Conservation (phyloP, 1,140 invertebrate species). For the Gryllus bimaculatus region DNA sequence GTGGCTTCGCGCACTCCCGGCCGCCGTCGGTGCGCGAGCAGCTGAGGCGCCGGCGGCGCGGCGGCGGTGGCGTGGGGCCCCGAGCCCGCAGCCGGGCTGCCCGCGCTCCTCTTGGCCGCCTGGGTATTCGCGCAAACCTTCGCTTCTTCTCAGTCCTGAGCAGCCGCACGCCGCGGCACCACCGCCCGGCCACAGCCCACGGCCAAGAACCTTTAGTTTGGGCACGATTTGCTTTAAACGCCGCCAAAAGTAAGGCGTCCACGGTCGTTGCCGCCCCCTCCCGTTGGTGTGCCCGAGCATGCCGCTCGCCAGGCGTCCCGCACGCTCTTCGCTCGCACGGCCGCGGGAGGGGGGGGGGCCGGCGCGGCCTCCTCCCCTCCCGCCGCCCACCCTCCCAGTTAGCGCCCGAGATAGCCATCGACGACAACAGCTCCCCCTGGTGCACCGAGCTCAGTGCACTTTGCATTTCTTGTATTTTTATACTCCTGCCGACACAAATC, state of each 20-base stretch:
- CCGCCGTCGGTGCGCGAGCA: constrained; percentile 34
- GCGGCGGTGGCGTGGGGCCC: constrained; percentile 25
- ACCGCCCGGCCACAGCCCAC: constrained; percentile 31
- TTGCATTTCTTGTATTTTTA: background rate
- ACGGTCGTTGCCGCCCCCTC: background rate
- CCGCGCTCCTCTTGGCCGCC: constrained; percentile 56
- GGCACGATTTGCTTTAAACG: constrained; percentile 69
- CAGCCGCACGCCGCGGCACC: constrained; percentile 39
- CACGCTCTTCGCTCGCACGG: background rate
- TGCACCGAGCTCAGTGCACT: background rate
- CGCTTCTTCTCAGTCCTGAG: constrained; percentile 69
- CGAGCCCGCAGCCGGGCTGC: constrained; percentile 31
- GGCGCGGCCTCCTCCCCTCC: too few relatives aligned
- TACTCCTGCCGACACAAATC: too few relatives aligned
- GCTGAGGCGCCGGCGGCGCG: constrained; percentile 24
- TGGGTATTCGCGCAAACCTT: constrained; percentile 50
- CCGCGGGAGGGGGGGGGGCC: too few relatives aligned
- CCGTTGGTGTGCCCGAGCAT: background rate
- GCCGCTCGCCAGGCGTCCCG: background rate
- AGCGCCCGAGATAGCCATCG: background rate
- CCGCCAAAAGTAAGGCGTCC: constrained; percentile 32
- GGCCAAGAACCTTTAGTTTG: constrained; percentile 66
- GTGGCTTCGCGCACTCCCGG: constrained; percentile 14
- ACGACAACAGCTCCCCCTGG: too few relatives aligned
- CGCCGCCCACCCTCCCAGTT: too few relatives aligned